phyloP scores from a whole-genome alignment of 2,113 vertebrate species.

The Sapayoa aenigma region DNA sequence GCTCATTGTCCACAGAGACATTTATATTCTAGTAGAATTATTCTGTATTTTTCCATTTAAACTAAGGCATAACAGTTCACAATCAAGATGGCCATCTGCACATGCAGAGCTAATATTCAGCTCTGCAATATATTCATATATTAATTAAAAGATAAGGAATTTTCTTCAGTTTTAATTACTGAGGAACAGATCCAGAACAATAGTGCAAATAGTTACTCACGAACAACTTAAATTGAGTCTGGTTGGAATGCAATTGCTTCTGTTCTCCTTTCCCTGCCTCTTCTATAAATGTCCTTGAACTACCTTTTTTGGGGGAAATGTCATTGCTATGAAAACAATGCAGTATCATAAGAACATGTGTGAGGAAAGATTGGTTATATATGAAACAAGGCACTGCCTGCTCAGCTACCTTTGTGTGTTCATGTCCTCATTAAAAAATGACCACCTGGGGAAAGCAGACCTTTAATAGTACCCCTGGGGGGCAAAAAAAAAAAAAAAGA shows the following conservation, averaged over 20 bases:
- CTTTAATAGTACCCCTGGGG: background rate
- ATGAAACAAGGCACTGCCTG: background rate
- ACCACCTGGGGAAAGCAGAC: background rate
- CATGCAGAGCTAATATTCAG: background rate
- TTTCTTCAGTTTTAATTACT: background rate
- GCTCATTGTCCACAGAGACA: background rate
- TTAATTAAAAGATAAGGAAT: background rate
- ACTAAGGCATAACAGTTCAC: background rate
- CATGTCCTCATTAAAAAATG: background rate
- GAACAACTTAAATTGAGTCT: background rate
- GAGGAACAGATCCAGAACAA: background rate
- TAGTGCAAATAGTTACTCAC: background rate
- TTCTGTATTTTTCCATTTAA: background rate
- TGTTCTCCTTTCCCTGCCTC: background rate
- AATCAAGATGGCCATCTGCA: background rate
- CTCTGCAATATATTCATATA: background rate
- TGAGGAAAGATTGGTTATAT: background rate
- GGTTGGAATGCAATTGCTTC: background rate
- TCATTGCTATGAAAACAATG: background rate
- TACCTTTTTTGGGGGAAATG: background rate
- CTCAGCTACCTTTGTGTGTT: background rate
- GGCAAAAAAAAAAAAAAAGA: background rate
- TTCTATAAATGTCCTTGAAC: background rate
- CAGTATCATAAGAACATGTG: background rate
- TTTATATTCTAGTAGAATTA: background rate